Evolutionary conservation across 2,888 invertebrate genomes (phyloP), one percentile per base, ranked within the genome.

Genomic region (Pollenia labialis): DNA sequence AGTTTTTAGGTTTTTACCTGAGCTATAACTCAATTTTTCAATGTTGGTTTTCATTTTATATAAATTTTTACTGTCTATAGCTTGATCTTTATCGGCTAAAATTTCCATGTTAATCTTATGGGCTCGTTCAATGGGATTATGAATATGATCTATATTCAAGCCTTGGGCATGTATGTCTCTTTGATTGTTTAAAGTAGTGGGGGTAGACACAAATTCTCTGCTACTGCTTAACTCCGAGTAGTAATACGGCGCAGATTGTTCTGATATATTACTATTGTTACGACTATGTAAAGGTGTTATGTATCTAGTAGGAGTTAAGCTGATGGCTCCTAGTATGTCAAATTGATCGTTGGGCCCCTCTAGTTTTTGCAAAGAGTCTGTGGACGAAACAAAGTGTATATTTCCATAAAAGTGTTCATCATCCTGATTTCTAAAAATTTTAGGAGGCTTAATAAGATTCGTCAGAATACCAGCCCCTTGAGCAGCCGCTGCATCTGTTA

Each of bases 191-290:
- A 97, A 90, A 94, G 95, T 71, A 95, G 94, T 89, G 2, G 87
- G 88, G 11, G 88, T 88, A 6, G 69, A 80, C 0, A 91, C 87
- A 60, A 90, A 42, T 92, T 90, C 90, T 2, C 90, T 87, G 64
- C 89, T 90, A 69, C 89, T 90, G 6, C 83, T 87, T 14, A 91
- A 58, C 68, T 98, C 97, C 0, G 97, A 97, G 92, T 97, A 97
- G 91, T 97, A 97, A 91, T 97, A 97, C 0, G 97, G 97, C 48
- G 97, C 97, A 79, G 96, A 95, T 87, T 96, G 95, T 88, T 95
- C 95, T 18, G 94, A 94, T n/a, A 93, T 91, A 75, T 93, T 93
- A 88, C 95, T 95, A 90, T 95, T 95, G 90, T 95, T 95, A 83
- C 95, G 94, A 89, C 95, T 95, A 88, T 95, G 95, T 88, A 95